phyloP scores from a whole-genome alignment of 2,113 vertebrate genomes.

The Engystomops pustulosus region DNA sequence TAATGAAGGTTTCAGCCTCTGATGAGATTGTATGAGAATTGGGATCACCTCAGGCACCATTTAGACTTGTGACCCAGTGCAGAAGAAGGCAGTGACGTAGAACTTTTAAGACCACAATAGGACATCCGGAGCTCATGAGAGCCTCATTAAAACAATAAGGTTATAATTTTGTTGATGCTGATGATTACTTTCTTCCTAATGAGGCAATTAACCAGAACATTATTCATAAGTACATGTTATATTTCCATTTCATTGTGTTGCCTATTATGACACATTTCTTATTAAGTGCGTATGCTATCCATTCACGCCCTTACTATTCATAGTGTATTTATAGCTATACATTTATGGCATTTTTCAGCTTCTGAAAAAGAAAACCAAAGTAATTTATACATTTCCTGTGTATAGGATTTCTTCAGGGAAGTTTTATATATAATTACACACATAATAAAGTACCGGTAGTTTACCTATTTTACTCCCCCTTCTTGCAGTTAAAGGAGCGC shows the following conservation, averaged over 20 bases:
- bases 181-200: not conserved
- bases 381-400: not conserved
- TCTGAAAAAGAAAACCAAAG: slow-evolving; percentile 7
- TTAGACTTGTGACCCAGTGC: not conserved
- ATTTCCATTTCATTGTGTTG: not conserved
- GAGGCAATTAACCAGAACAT: not conserved
- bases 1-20: no score
- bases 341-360: not conserved
- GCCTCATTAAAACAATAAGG: not conserved
- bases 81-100: not conserved
- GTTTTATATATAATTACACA: not conserved
- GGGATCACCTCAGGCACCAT: no score
- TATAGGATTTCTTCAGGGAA: slow-evolving; percentile 4
- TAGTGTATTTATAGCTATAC: not conserved
- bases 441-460: not conserved
- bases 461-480: not conserved
- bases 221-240: not conserved
- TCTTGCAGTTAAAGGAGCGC: not conserved
- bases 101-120: not conserved
- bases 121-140: not conserved
- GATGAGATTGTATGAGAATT: no score
- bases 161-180: not conserved
- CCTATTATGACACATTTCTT: not conserved
- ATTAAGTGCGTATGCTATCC: not conserved
- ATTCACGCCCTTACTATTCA: not conserved